Conservation (phyloP, 2,888 invertebrate genomes). For the Luperina nickerlii region DNA sequence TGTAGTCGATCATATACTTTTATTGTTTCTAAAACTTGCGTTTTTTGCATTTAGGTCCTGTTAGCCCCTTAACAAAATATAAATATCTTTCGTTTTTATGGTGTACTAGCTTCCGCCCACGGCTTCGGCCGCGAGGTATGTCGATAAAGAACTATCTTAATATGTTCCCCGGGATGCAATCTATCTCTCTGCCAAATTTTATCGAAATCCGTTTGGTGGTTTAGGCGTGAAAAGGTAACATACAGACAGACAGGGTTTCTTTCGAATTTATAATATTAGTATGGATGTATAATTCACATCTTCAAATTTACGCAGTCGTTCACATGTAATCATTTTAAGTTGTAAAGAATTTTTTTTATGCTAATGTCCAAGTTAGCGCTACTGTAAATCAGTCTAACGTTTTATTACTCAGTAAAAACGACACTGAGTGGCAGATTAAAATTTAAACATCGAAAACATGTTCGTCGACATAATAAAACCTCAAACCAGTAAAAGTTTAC, state of each 20-base stretch:
- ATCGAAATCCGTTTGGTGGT: too few relatives aligned
- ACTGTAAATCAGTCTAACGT: slow-evolving; percentile 43
- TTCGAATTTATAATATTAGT: too few relatives aligned
- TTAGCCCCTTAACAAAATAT: slow-evolving; percentile 20
- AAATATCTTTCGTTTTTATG: slow-evolving; percentile 37
- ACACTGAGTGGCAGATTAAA: slow-evolving; percentile 35
- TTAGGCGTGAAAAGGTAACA: too few relatives aligned
- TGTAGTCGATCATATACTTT: too few relatives aligned
- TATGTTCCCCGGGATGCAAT: too few relatives aligned
- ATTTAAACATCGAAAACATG: slow-evolving; percentile 47
- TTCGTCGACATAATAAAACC: neutral
- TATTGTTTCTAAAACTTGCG: too few relatives aligned
- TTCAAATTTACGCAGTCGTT: slow-evolving; percentile 12
- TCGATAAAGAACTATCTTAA: too few relatives aligned
- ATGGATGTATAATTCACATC: slow-evolving; percentile 8
- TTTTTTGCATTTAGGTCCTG: too few relatives aligned
- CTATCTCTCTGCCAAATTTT: too few relatives aligned
- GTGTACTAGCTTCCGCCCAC: too few relatives aligned
- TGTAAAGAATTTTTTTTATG: slow-evolving; percentile 33
- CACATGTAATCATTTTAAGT: slow-evolving; percentile 21
- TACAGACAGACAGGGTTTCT: too few relatives aligned
- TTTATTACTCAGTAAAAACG: slow-evolving; percentile 45
- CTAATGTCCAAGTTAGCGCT: slow-evolving; percentile 33
- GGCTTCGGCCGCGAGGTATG: too few relatives aligned
- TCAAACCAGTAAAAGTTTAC: slow-evolving; percentile 9